Evolutionary conservation across 2,888 invertebrate species (phyloP).

Genomic region (Orthonevra nobilis): DNA sequence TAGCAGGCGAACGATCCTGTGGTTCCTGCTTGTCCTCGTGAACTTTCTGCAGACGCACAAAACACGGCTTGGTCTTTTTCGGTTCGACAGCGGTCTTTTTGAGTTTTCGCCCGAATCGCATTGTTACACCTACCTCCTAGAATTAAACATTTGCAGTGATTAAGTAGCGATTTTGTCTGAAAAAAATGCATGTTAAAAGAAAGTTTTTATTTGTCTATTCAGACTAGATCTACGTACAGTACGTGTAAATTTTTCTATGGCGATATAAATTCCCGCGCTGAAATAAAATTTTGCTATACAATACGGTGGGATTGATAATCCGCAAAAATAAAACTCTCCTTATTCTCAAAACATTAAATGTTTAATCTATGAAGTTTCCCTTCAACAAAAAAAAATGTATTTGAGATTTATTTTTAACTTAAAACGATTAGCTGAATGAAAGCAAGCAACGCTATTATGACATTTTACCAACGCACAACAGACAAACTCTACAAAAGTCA

Average conservation of each 20-base stretch:
- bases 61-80: slow-evolving; percentile 77
- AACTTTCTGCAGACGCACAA: slow-evolving; percentile 77
- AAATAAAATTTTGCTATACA: neutral
- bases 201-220: slow-evolving; percentile 16
- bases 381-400: too few species aligned
- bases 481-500: slow-evolving; percentile 48
- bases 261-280: slow-evolving; percentile 45
- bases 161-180: slow-evolving; percentile 34
- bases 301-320: neutral
- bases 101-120: slow-evolving; percentile 77
- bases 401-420: slow-evolving; percentile 39
- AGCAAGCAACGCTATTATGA: slow-evolving; percentile 63
- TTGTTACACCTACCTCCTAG: slow-evolving; percentile 72
- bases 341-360: neutral
- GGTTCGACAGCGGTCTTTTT: slow-evolving; percentile 69
- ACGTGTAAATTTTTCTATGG: slow-evolving; percentile 14
- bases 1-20: slow-evolving; percentile 34
- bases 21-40: slow-evolving; percentile 24
- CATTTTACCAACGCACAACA: slow-evolving; percentile 49
- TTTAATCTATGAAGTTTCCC: too few species aligned
- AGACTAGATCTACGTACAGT: slow-evolving; percentile 37
- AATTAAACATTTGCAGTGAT: slow-evolving; percentile 57
- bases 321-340: neutral
- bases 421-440: slow-evolving; percentile 20
- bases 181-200: slow-evolving; percentile 32